phyloP scores from a whole-genome alignment of 2,113 vertebrate species.

The Pipra filicauda region DNA sequence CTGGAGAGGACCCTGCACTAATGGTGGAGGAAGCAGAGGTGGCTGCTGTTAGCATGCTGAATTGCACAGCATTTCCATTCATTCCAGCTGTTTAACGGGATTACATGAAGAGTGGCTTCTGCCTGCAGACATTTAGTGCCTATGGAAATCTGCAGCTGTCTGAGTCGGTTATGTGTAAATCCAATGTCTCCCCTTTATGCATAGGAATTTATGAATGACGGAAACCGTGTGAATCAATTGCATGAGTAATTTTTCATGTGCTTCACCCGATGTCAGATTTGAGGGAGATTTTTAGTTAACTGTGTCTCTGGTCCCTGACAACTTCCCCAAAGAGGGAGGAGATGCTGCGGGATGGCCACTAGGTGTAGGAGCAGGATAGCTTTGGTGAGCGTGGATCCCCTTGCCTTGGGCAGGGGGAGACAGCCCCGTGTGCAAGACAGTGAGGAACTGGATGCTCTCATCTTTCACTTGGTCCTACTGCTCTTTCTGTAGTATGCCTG shows the following conservation, averaged over 20 bases:
- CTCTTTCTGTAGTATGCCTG: background rate
- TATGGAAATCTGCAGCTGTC: conserved; percentile 56
- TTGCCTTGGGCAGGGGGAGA: background rate
- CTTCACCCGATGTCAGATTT: background rate
- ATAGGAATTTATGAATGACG: background rate
- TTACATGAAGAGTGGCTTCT: conserved; percentile 43
- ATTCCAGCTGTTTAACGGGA: conserved; percentile 46
- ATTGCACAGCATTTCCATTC: background rate
- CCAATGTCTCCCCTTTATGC: background rate
- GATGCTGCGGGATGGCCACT: background rate
- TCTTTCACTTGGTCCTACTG: background rate
- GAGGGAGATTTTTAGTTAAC: background rate
- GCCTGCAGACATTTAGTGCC: background rate
- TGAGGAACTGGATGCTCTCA: background rate
- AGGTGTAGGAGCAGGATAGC: background rate
- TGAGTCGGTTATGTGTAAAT: conserved; percentile 5
- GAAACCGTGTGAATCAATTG: conserved; percentile 32
- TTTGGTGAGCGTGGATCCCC: background rate
- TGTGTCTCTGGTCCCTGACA: background rate
- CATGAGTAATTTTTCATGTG: background rate
- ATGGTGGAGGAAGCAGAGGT: background rate
- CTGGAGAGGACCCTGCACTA: background rate
- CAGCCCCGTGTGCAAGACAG: background rate
- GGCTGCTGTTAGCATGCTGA: background rate
- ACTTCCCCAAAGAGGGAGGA: background rate